Percentiles rank a stretch among this genome's conserved stretches.
Evolutionary conservation across 2,113 vertebrate species (phyloP).

Genomic region (Cottus gobio): DNA sequence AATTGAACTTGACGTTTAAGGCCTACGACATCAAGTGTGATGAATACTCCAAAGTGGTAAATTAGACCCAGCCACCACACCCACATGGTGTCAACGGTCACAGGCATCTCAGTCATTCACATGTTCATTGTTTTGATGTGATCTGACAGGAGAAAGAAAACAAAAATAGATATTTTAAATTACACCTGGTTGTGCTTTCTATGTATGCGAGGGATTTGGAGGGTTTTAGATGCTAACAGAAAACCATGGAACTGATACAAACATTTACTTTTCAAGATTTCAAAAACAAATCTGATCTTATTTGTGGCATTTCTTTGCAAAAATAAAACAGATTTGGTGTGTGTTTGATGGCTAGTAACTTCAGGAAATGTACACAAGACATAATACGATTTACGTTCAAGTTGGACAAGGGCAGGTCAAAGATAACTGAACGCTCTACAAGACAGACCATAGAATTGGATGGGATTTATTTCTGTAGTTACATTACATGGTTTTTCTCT

Average conservation of each 20-base stretch:
- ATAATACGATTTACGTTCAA: neutral
- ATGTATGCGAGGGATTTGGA: no score
- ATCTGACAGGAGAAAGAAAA: conserved; percentile 65
- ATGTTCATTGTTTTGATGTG: conserved; percentile 79
- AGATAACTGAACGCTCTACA: neutral
- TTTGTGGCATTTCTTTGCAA: neutral
- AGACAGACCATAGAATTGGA: neutral
- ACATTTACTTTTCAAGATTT: neutral
- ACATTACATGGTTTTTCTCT: neutral
- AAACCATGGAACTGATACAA: neutral
- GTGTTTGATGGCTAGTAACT: neutral
- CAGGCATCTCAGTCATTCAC: conserved; percentile 59
- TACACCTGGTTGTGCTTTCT: neutral
- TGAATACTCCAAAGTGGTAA: neutral
- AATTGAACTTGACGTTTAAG: conserved; percentile 55
- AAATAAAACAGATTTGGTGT: neutral
- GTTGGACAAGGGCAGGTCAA: neutral
- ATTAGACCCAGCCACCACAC: neutral
- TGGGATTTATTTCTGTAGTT: conserved; percentile 8
- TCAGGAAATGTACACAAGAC: neutral
- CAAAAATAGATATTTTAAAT: neutral
- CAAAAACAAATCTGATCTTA: neutral
- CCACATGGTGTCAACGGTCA: neutral
- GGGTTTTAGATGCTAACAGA: no score
- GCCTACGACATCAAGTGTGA: conserved; percentile 55